phyloP scores from a whole-genome alignment of 2,888 invertebrate species.

The Idaea dimidiata region DNA sequence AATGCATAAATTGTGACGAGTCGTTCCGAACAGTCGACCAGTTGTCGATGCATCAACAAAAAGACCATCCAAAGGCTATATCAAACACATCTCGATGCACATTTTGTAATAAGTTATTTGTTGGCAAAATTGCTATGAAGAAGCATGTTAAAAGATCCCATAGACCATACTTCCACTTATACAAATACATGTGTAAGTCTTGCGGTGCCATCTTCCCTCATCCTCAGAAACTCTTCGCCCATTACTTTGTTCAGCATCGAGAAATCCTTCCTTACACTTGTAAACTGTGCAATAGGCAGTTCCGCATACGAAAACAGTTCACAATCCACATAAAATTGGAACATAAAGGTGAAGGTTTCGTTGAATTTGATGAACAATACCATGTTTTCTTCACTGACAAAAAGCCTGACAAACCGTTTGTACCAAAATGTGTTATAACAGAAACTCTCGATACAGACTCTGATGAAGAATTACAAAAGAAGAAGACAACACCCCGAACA shows the following conservation, averaged over 20 bases:
- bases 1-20: conserved; percentile 34
- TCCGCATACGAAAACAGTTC: conserved; percentile 54
- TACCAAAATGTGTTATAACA: conserved; percentile 34
- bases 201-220: conserved; percentile 57
- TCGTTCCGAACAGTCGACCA: conserved; percentile 42
- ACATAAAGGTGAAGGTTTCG: conserved; percentile 58
- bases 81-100: conserved; percentile 42
- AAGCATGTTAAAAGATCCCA: conserved; percentile 58
- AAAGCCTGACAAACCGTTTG: conserved; percentile 52
- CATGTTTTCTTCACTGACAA: conserved; percentile 60
- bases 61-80: conserved; percentile 43
- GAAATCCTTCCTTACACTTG: conserved; percentile 60
- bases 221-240: conserved; percentile 60
- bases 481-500: conserved; percentile 22
- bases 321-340: conserved; percentile 64
- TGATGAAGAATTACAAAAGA: conserved; percentile 7
- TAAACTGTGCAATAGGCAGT: conserved; percentile 56
- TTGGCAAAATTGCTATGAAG: conserved; percentile 42
- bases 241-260: conserved; percentile 55
- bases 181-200: conserved; percentile 59
- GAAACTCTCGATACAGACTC: conserved; percentile 11
- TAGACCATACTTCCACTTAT: conserved; percentile 43
- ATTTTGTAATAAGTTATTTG: conserved; percentile 55
- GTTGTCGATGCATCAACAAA: conserved; percentile 46
- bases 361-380: conserved; percentile 63